Conservation (phyloP, 2,797 vertebrate genomes). For the Eulemur mongoz region DNA sequence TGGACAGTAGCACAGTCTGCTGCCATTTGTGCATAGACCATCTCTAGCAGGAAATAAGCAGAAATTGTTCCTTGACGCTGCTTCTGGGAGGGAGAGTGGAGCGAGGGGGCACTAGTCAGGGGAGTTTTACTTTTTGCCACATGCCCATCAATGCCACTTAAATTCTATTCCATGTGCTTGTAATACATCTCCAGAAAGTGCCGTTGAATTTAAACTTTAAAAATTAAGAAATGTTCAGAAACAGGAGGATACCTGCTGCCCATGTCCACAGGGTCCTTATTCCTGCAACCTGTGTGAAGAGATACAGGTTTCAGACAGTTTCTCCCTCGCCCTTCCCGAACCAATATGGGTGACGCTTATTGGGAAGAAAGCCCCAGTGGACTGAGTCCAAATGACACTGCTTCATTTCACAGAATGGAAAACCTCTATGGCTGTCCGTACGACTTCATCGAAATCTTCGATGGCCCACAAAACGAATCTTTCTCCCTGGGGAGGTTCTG, state of each 20-base stretch:
- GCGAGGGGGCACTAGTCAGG: neutral
- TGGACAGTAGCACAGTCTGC: accelerated
- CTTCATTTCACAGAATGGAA: conserved; percentile 83
- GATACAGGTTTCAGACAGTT: neutral
- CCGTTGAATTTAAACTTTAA: neutral
- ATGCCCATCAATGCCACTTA: neutral
- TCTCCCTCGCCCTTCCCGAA: neutral
- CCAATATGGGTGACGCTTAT: accelerated
- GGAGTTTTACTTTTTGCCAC: neutral
- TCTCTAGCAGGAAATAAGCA: neutral
- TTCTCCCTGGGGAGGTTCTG: conserved; percentile 82
- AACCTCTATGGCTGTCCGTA: conserved; percentile 85
- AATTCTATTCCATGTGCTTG: neutral
- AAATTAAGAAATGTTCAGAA: neutral
- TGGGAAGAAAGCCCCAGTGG: neutral
- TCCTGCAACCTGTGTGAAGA: neutral
- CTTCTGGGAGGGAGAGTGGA: neutral
- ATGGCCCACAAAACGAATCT: conserved; percentile 80
- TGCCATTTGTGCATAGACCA: neutral
- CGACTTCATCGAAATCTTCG: conserved; percentile 87
- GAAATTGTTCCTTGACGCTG: neutral
- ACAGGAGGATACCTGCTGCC: neutral
- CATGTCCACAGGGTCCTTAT: accelerated
- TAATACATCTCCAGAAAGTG: neutral
- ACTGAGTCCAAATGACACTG: accelerated